Conservation (phyloP, 2,797 vertebrate genomes). For the Odontamblyopus lacepedii region DNA sequence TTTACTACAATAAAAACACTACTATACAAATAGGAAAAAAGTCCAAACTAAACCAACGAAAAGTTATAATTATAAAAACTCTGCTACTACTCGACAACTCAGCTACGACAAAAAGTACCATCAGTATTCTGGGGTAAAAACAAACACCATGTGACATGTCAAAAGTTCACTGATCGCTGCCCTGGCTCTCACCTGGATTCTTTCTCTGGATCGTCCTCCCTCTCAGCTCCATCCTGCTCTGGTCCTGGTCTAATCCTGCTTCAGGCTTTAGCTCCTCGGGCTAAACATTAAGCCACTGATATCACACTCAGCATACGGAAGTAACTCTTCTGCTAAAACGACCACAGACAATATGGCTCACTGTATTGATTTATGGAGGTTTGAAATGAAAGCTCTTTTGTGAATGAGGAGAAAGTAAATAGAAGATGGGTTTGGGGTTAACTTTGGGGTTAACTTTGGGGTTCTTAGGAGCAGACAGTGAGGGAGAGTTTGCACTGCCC, state of each 20-base stretch:
- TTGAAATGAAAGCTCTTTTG: not conserved
- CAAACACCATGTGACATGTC: too few relatives aligned
- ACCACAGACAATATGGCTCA: not conserved
- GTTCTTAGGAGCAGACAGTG: slow-evolving; percentile 41
- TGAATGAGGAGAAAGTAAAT: too few relatives aligned
- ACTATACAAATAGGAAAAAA: not conserved
- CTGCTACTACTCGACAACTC: not conserved
- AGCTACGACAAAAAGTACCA: not conserved
- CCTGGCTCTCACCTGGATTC: slow-evolving; percentile 48
- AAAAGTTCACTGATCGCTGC: not conserved
- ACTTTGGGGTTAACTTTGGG: slow-evolving; percentile 13
- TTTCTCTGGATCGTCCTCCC: slow-evolving; percentile 33
- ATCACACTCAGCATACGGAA: slow-evolving; percentile 43
- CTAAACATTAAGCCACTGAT: slow-evolving; percentile 80
- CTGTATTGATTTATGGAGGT: slow-evolving; percentile 40
- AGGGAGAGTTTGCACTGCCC: slow-evolving; percentile 1
- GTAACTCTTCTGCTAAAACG: slow-evolving; percentile 9
- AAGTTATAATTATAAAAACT: not conserved
- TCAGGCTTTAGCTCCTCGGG: slow-evolving; percentile 42
- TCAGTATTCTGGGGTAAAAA: too few relatives aligned
- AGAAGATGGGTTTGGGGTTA: not conserved
- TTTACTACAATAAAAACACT: not conserved
- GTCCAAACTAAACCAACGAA: too few relatives aligned
- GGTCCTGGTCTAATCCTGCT: slow-evolving; percentile 54
- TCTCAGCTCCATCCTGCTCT: slow-evolving; percentile 65